phyloP scores from a whole-genome alignment of 2,888 invertebrate genomes.

The Ormyrus rosae region DNA sequence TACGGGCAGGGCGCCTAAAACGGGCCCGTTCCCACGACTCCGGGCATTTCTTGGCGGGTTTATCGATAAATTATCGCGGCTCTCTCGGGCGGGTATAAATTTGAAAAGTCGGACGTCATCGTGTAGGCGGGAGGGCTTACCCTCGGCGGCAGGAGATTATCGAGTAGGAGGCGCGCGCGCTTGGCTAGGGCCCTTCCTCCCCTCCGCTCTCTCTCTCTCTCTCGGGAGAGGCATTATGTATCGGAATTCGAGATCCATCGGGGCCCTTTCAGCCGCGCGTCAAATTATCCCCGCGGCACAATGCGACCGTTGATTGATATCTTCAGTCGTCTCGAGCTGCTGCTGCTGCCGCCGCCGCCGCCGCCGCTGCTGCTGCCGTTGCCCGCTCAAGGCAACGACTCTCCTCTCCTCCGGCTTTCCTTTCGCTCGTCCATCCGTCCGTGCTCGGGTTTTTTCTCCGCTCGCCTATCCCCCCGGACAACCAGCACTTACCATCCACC shows the following conservation, averaged over 20 bases:
- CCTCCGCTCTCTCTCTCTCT: background rate
- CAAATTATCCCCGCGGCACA: conserved; percentile 72
- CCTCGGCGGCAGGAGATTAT: conserved; percentile 31
- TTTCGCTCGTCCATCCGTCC: conserved; percentile 28
- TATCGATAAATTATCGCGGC: conserved; percentile 57
- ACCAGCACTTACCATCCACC: conserved; percentile 56
- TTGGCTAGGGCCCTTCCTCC: conserved; percentile 21
- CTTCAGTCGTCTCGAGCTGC: conserved; percentile 69
- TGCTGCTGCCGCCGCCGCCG: conserved; percentile 57
- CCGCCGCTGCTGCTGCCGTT: conserved; percentile 46
- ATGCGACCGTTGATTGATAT: conserved; percentile 74
- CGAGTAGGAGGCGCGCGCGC: conserved; percentile 37
- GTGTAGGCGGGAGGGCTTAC: conserved; percentile 53
- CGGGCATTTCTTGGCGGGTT: conserved; percentile 50
- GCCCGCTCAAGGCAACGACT: conserved; percentile 38
- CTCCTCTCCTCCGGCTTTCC: conserved; percentile 41
- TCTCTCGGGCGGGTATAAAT: conserved; percentile 47
- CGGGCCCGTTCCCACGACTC: conserved; percentile 36
- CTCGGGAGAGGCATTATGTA: conserved; percentile 62
- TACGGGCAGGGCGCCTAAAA: too few relatives aligned
- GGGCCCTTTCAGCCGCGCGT: conserved; percentile 72
- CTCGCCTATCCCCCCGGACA: conserved; percentile 51
- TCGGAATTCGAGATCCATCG: conserved; percentile 71
- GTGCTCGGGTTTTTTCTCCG: conserved; percentile 53
- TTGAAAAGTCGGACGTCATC: conserved; percentile 55